Evolutionary conservation across 2,113 vertebrate genomes (phyloP), one percentile per base, ranked within the genome.

Genomic region (Chaetops frenatus): DNA sequence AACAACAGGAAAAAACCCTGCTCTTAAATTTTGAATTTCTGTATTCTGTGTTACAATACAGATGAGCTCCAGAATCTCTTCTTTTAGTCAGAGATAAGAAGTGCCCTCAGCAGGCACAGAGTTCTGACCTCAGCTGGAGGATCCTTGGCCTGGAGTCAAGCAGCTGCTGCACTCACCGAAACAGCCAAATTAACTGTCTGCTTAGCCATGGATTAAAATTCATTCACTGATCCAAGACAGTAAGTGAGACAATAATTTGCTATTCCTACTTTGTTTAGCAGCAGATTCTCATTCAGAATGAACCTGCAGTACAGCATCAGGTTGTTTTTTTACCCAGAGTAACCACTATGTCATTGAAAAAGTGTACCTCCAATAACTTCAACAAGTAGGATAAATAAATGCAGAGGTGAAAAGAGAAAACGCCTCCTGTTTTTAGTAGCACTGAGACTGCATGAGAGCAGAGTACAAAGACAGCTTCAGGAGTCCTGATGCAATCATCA

Each of bases 151-250:
- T 78, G 33, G 60, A 88, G 69, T 92, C 72, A 94, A 81, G 81
- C 54, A 86, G 80, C 81, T 2, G 0, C 67, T 69, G 70, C 58
- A 53, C 50, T 70, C 72, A 71, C 44, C 40, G 80, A 67, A 94
- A 83, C 65, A 92, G 50, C 60, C 82, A 92, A 70, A 90, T 92
- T 80, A 95, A 58, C 72, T 92, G 57, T 87, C 92, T 93, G 85
- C 88, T 94, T 80, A 82, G 85, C 66, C 82, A 36, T 40, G 60
- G 86, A 77, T 93, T 81, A 92, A 78, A 93, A 88, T 90, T 86
- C 83, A 87, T 66, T 77, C 35, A 35, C 72, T 57, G 82, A 92
- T 94, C 90, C 92, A 94, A 97, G 64, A 71, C 51, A 78, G 76
- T 40, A 84, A 89, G 73, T 13, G 73, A 91, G 86, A 81, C 60